Evolutionary conservation across 2,888 invertebrate genomes (phyloP), one percentile per base, ranked within the genome.

Genomic region (Alloplasta piceator): DNA sequence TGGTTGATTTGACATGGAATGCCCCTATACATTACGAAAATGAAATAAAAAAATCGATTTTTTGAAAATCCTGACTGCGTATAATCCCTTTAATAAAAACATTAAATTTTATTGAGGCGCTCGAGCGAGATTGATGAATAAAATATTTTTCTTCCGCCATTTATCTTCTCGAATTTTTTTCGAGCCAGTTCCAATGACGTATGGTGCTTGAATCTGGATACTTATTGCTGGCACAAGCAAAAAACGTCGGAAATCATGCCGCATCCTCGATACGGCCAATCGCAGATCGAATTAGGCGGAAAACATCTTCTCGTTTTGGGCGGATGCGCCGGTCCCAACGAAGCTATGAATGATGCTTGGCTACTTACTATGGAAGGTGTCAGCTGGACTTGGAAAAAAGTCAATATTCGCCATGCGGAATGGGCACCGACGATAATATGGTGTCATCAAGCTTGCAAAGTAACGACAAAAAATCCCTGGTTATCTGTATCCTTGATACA

Each of bases 321-420:
- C 52, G 98, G 98, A 56, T 97, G 97, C 87, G 98, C 97, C 80
- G 98, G 98, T 0, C 96, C 97, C 55, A 96, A 96, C 86, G 95
- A 96, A 92, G 95, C 97, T 26, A 97, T 97, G 91, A 96, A 95
- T 87, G 99, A 99, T 92, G 96, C 97, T 79, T 99, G 98, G 98
- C 92, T 98, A 75, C 93, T 99, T 78, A 96, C 94, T 70, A 96
- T 98, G 95, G 94, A 94, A 82, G 95, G 94, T 0, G 94, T 94
- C 48, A 83, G 89, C 46, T 97, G 97, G 97, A 94, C 94, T 78
- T 96, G 96, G 96, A 94, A 94, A 88, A 95, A 96, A 91, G 93
- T 98, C 63, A 94, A 94, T 79, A 95, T 98, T 39, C 94, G 94
- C 83, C 96, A 97, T 89, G 95, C 95, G 85, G 95, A 96, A 87